phyloP scores from a whole-genome alignment of 2,797 vertebrate species.

The Spinus olivaceus region DNA sequence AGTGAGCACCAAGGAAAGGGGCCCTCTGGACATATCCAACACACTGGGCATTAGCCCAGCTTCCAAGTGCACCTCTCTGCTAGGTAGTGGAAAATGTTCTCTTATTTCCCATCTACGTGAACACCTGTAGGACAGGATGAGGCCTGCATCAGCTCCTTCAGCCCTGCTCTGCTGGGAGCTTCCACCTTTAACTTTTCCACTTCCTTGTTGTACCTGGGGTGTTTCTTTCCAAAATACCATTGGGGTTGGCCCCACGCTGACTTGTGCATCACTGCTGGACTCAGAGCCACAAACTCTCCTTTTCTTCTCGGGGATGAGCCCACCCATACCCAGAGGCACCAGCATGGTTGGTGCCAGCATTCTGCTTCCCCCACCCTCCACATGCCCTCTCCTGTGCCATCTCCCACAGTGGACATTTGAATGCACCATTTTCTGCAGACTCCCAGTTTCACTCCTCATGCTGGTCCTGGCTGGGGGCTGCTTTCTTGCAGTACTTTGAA shows the following conservation, averaged over 20 bases:
- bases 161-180: neutral
- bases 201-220: neutral
- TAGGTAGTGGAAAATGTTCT: neutral
- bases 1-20: neutral
- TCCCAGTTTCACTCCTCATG: neutral
- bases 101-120: neutral
- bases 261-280: neutral
- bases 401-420: neutral
- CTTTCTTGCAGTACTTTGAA: neutral
- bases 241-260: accelerated
- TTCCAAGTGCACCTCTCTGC: neutral
- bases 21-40: neutral
- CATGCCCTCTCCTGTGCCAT: neutral
- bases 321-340: neutral
- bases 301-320: neutral
- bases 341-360: neutral
- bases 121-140: neutral
- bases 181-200: neutral
- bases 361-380: neutral
- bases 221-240: neutral
- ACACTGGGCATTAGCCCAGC: neutral
- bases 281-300: neutral
- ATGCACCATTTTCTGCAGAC: neutral
- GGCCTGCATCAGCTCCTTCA: neutral
- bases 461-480: neutral